Evolutionary conservation across 1,140 invertebrate genomes (phyloP).

Genomic region (Scaptodrosophila lebanonensis): DNA sequence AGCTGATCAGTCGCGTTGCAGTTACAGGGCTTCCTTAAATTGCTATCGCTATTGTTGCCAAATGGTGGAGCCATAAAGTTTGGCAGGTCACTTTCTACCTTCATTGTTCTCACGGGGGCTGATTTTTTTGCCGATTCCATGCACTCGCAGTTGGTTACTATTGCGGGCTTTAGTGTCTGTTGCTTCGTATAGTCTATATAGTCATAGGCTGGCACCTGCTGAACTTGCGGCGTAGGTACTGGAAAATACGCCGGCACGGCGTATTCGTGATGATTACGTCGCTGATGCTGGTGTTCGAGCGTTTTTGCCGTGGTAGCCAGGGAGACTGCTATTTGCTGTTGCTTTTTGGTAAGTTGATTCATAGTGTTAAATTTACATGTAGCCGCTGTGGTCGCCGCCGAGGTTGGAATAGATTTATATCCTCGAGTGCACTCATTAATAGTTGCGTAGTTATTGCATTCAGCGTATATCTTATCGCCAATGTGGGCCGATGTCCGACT

Average conservation of each 20-base stretch:
- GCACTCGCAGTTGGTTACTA: slow-evolving; percentile 47
- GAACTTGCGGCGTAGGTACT: not conserved
- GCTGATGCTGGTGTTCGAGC: slow-evolving; percentile 58
- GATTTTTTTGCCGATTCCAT: no score
- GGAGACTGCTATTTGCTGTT: slow-evolving; percentile 47
- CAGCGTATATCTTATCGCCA: slow-evolving; percentile 49
- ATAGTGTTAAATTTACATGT: slow-evolving; percentile 73
- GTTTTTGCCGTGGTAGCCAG: slow-evolving; percentile 59
- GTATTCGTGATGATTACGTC: slow-evolving; percentile 73
- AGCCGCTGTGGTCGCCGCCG: slow-evolving; percentile 52
- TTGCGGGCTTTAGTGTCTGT: slow-evolving; percentile 26
- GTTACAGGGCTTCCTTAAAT: slow-evolving; percentile 71
- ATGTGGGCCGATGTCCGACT: slow-evolving; percentile 32
- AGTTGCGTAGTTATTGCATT: slow-evolving; percentile 75
- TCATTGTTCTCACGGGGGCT: no score
- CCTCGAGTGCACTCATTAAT: slow-evolving; percentile 68
- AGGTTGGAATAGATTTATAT: slow-evolving; percentile 65
- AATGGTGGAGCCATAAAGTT: slow-evolving; percentile 81
- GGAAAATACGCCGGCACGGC: slow-evolving; percentile 67
- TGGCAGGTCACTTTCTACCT: no score
- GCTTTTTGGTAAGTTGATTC: slow-evolving; percentile 63
- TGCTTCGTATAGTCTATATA: slow-evolving; percentile 66
- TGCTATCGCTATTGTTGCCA: slow-evolving; percentile 78
- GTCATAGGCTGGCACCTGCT: slow-evolving; percentile 52
- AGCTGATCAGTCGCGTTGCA: slow-evolving; percentile 59